phyloP scores from a whole-genome alignment of 2,888 invertebrate species.

The Protonemura montana region DNA sequence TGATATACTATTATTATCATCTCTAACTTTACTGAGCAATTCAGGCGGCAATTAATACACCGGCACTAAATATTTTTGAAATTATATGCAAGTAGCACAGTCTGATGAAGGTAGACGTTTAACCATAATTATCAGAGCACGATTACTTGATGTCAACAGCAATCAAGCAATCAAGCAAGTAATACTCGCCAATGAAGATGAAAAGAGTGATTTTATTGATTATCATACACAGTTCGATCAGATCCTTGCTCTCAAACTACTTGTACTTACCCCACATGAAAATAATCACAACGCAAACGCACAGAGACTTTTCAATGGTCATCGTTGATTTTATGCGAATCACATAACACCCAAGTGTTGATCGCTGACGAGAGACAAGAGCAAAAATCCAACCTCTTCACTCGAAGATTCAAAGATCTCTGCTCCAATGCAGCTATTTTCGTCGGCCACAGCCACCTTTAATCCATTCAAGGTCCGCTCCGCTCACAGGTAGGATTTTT shows the following conservation, averaged over 20 bases:
- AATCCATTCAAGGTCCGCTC: not conserved
- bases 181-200: too few relatives aligned
- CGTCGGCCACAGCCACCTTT: not conserved
- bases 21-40: too few relatives aligned
- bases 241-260: not conserved
- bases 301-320: not conserved
- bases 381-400: not conserved
- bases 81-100: too few relatives aligned
- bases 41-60: too few relatives aligned
- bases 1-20: too few relatives aligned
- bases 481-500: constrained; percentile 8
- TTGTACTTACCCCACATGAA: not conserved
- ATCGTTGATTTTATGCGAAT: not conserved
- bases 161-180: too few relatives aligned
- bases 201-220: too few relatives aligned
- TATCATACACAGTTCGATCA: too few relatives aligned
- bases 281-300: not conserved
- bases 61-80: too few relatives aligned
- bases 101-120: too few relatives aligned
- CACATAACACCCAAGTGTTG: not conserved
- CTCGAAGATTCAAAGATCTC: not conserved
- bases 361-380: not conserved
- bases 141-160: too few relatives aligned
- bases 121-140: too few relatives aligned
- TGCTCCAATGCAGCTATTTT: not conserved